These are phyloP conservation scores for Menidia menidia DNA, from an alignment of 2,797 vertebrate species.

Conservation along the genomic window DNA sequence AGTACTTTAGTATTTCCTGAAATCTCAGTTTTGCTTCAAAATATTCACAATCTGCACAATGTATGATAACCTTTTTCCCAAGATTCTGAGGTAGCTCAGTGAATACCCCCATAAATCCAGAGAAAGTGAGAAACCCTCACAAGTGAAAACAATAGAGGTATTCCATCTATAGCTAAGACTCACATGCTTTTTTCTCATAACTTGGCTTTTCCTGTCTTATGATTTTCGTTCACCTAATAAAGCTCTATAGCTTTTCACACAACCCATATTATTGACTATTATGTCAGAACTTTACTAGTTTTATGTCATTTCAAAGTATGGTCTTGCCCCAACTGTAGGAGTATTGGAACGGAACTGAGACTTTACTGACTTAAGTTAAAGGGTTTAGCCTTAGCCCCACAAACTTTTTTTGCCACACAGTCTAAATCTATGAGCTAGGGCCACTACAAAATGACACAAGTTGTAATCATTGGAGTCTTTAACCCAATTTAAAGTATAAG, in stretches of 20 bases:
- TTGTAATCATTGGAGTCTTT: conserved; percentile 24
- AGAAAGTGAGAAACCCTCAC: background rate
- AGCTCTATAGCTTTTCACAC: background rate
- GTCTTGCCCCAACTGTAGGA: conserved; percentile 47
- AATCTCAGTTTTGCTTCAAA: conserved; percentile 3
- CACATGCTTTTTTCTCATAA: background rate
- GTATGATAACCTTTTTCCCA: background rate
- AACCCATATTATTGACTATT: conserved; percentile 18
- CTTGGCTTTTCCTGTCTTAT: background rate
- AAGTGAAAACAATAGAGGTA: background rate
- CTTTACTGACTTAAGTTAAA: conserved; percentile 49
- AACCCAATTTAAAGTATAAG: conserved; percentile 38
- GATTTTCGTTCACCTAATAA: background rate
- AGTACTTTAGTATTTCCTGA: conserved; percentile 1
- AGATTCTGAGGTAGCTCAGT: background rate
- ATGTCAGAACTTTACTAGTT: conserved; percentile 17
- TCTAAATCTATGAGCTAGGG: conserved; percentile 10
- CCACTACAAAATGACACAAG: conserved; percentile 24
- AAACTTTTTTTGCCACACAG: conserved; percentile 49
- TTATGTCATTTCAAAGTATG: conserved; percentile 26
- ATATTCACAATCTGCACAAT: background rate
- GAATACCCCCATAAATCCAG: background rate
- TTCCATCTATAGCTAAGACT: background rate
- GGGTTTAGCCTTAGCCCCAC: conserved; percentile 51
- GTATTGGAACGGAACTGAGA: conserved; percentile 58